Conservation (phyloP, 2,113 vertebrate species). For the Boleophthalmus pectinirostris region DNA sequence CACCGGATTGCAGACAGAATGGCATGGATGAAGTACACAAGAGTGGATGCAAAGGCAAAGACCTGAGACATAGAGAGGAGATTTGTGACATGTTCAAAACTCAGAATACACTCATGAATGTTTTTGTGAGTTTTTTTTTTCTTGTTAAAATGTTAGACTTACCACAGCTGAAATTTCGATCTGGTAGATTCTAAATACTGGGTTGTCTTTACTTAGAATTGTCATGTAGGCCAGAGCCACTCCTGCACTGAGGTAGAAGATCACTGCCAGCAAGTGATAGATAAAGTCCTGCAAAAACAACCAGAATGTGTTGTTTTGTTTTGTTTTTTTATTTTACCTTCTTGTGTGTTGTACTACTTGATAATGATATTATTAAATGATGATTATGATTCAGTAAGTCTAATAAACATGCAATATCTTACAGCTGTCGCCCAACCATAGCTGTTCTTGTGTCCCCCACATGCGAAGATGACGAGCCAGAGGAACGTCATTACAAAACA, state of each 20-base stretch:
- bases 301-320: too few relatives aligned
- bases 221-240: constrained; percentile 73
- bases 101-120: too few relatives aligned
- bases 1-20: constrained; percentile 75
- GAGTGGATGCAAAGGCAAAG: constrained; percentile 76
- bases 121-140: background rate
- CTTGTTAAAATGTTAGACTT: constrained; percentile 27
- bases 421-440: constrained; percentile 77
- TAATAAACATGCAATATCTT: constrained; percentile 44
- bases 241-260: constrained; percentile 83
- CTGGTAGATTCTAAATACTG: constrained; percentile 26
- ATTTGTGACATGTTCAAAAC: background rate
- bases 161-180: constrained; percentile 85
- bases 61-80: constrained; percentile 70
- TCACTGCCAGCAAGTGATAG: constrained; percentile 75
- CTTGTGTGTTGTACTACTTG: background rate
- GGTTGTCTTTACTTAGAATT: accelerated
- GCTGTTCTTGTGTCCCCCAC: constrained; percentile 67
- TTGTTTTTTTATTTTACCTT: background rate
- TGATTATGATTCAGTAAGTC: background rate
- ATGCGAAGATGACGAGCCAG: constrained; percentile 74
- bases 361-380: background rate
- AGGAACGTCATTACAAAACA: constrained; percentile 81
- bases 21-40: constrained; percentile 83
- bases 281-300: constrained; percentile 71